phyloP scores from a whole-genome alignment of 2,888 invertebrate species.

The Chaitophorus viminalis region DNA sequence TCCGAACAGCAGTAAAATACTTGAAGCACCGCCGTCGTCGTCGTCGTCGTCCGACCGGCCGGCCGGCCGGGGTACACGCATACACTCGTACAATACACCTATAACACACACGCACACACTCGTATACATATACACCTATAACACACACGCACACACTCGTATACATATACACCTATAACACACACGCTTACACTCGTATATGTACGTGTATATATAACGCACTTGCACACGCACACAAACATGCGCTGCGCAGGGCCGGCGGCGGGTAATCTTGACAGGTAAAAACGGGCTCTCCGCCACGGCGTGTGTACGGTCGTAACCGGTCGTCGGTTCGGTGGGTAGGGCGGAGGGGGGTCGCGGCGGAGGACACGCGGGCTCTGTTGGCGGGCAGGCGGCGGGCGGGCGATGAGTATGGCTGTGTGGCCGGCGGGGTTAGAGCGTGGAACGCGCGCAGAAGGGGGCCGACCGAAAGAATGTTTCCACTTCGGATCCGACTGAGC shows the following conservation, averaged over 20 bases:
- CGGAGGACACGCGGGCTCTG: background rate
- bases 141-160: background rate
- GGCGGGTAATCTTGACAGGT: constrained; percentile 61
- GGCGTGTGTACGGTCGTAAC: constrained; percentile 8
- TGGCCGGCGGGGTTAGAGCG: constrained; percentile 51
- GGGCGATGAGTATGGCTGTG: constrained; percentile 34
- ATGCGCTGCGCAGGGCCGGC: constrained; percentile 39
- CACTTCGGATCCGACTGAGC: constrained; percentile 57
- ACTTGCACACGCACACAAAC: background rate
- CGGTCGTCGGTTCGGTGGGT: too few species aligned
- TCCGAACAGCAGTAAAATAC: constrained; percentile 61
- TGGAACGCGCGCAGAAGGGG: constrained; percentile 62
- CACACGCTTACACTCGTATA: background rate
- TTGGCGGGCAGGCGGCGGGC: background rate
- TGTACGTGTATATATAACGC: background rate
- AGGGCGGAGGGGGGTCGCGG: background rate
- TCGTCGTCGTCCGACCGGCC: constrained; percentile 30
- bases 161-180: background rate
- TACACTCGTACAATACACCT: background rate
- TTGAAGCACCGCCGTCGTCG: constrained; percentile 38
- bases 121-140: background rate
- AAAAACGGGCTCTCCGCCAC: constrained; percentile 59
- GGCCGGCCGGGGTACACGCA: constrained; percentile 27
- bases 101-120: background rate
- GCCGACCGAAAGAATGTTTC: constrained; percentile 61